These are phyloP conservation scores for Plestiodon gilberti DNA, from an alignment of 2,113 vertebrate species.

Conservation along the genomic window DNA sequence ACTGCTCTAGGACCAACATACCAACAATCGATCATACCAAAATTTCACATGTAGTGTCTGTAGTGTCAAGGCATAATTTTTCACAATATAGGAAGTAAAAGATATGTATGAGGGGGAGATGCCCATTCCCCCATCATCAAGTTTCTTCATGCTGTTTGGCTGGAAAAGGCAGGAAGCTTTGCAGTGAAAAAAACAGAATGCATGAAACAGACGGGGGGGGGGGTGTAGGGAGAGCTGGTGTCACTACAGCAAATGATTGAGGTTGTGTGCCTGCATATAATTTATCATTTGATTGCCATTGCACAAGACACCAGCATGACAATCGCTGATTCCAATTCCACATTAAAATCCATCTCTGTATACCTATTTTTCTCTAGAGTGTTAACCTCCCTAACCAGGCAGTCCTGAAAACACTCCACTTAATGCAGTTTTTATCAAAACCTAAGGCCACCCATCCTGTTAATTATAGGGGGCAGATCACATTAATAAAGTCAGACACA, in stretches of 20 bases:
- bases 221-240: background rate
- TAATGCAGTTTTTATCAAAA: background rate
- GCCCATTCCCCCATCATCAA: background rate
- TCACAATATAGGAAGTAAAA: background rate
- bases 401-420: background rate
- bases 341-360: background rate
- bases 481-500: background rate
- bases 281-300: background rate
- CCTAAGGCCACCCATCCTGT: background rate
- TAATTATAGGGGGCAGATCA: background rate
- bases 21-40: background rate
- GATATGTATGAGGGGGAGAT: background rate
- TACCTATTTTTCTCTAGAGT: background rate
- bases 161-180: background rate
- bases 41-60: background rate
- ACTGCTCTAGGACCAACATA: background rate
- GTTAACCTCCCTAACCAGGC: background rate
- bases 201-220: background rate
- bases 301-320: background rate
- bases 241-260: background rate
- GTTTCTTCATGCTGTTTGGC: background rate
- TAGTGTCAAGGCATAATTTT: background rate
- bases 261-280: background rate
- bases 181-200: too few species aligned
- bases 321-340: background rate